A percentile compares a stretch with the other conserved stretches of the same genome.
phyloP scores from a whole-genome alignment of 2,888 invertebrate genomes.

The Coleophora deauratella region DNA sequence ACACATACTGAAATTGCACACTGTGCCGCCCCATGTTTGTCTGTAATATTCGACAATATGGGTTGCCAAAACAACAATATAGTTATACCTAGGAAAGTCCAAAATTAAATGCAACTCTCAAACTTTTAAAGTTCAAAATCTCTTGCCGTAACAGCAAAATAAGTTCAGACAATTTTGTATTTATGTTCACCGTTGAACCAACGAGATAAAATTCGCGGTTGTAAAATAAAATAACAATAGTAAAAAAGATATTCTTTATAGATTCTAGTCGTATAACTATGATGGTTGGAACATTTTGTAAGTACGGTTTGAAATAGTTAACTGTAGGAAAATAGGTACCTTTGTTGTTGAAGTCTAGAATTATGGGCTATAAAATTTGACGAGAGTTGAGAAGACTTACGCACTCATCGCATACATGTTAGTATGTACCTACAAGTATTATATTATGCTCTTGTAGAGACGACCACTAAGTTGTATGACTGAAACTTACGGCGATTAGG shows the following conservation, averaged over 20 bases:
- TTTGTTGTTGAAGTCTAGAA: constrained; percentile 25
- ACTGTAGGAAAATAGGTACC: constrained; percentile 25
- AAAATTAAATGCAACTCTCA: constrained; percentile 20
- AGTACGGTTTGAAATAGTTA: constrained; percentile 33
- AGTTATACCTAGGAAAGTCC: constrained; percentile 15
- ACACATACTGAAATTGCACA: constrained; percentile 47
- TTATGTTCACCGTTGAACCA: constrained; percentile 47
- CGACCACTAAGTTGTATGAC: too few relatives aligned
- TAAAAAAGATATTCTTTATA: constrained; percentile 43
- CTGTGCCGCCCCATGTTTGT: constrained; percentile 48
- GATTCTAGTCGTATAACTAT: constrained; percentile 47
- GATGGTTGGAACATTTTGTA: constrained; percentile 25
- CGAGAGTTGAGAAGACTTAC: constrained; percentile 14
- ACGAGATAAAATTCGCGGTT: constrained; percentile 53
- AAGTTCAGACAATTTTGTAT: constrained; percentile 25
- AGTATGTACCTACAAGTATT: too few relatives aligned
- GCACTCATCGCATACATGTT: too few relatives aligned
- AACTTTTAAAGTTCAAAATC: too few relatives aligned
- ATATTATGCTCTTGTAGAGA: too few relatives aligned
- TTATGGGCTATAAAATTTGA: constrained; percentile 35
- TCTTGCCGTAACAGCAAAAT: too few relatives aligned
- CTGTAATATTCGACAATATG: constrained; percentile 48
- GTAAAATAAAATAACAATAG: constrained; percentile 50
- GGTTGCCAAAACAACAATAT: constrained; percentile 31
- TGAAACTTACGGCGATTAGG: too few relatives aligned